Evolutionary conservation across 2,113 vertebrate species (phyloP).

Genomic region (Natator depressus): DNA sequence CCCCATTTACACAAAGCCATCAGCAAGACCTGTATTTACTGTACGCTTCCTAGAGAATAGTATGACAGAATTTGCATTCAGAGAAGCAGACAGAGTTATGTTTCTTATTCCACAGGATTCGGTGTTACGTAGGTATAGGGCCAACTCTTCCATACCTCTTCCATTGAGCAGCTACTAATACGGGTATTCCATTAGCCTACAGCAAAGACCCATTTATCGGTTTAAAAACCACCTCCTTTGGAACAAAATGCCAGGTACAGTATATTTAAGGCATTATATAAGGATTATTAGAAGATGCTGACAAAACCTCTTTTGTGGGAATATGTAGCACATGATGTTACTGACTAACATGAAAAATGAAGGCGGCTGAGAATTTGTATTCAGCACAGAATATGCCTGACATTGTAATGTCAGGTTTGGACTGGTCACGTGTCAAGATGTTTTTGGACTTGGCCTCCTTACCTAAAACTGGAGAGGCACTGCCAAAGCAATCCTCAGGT

Average conservation of each 20-base stretch:
- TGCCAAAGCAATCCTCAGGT: background rate
- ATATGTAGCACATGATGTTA: background rate
- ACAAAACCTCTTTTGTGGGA: background rate
- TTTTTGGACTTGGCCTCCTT: background rate
- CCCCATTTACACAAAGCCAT: background rate
- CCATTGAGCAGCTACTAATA: background rate
- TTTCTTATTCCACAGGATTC: background rate
- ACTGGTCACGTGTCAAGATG: background rate
- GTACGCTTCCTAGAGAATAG: background rate
- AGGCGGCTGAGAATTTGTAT: background rate
- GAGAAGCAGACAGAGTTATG: background rate
- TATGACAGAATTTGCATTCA: background rate
- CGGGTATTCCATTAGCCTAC: background rate
- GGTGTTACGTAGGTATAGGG: background rate
- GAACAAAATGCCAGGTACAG: accelerated
- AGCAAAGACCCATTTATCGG: background rate
- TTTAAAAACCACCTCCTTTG: background rate
- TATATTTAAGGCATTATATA: background rate
- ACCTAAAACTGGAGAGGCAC: background rate
- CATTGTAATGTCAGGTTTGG: background rate
- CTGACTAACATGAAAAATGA: background rate
- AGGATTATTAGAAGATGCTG: background rate
- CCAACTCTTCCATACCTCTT: background rate
- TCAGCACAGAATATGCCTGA: background rate
- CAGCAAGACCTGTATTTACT: background rate